Conservation (phyloP, 2,797 vertebrate species). For the Semotilus atromaculatus region DNA sequence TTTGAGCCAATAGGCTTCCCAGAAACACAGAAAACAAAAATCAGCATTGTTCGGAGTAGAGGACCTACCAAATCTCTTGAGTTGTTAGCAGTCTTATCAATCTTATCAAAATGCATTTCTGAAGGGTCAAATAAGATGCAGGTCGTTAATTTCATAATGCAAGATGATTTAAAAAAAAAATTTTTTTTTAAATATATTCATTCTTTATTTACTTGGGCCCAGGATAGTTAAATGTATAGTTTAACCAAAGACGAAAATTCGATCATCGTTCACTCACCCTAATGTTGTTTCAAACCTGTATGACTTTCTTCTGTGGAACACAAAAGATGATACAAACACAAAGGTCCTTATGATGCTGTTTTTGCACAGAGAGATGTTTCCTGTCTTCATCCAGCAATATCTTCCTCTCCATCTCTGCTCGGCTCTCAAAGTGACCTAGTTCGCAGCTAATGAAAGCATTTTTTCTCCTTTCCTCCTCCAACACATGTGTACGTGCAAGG, state of each 20-base stretch:
- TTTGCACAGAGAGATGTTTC: constrained; percentile 38
- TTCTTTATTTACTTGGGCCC: neutral
- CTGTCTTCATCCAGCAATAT: constrained; percentile 51
- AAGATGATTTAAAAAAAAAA: neutral
- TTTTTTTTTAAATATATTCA: neutral
- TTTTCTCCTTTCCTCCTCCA: constrained; percentile 42
- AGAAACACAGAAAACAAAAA: neutral
- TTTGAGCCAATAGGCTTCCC: neutral
- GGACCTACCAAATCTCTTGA: neutral
- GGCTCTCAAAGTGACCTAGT: constrained; percentile 69
- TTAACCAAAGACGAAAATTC: neutral
- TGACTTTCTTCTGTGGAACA: neutral
- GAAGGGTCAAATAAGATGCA: neutral
- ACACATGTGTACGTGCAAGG: constrained; percentile 63
- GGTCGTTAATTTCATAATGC: neutral
- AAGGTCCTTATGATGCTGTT: constrained; percentile 56
- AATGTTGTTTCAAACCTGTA: neutral
- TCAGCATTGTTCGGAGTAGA: neutral
- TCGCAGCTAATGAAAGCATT: constrained; percentile 65
- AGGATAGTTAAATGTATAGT: neutral
- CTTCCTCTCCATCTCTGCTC: constrained; percentile 58
- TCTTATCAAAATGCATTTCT: neutral
- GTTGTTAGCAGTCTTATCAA: neutral
- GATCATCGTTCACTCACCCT: neutral
- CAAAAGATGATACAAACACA: neutral